Conservation (phyloP, 2,797 vertebrate genomes). For the Cygnus olor region DNA sequence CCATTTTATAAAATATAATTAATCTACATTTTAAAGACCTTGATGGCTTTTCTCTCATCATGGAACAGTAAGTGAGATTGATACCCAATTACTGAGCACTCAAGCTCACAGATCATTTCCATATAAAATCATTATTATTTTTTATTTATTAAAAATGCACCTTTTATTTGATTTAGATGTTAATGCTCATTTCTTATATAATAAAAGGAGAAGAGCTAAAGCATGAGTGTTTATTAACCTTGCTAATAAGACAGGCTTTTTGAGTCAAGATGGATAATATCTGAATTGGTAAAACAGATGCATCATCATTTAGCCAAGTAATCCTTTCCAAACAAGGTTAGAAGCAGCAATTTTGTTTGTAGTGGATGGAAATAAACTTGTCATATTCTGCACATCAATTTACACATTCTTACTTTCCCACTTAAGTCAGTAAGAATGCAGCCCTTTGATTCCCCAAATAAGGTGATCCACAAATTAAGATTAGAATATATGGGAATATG, state of each 20-base stretch:
- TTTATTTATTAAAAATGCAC: constrained; percentile 10
- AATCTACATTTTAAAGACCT: constrained; percentile 48
- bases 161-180: constrained; percentile 49
- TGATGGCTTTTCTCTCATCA: neutral
- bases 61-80: constrained; percentile 29
- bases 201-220: constrained; percentile 23
- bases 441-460: neutral
- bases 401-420: neutral
- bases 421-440: neutral
- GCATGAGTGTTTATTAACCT: constrained; percentile 26
- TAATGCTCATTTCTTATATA: neutral
- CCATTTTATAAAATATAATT: constrained; percentile 12
- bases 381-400: constrained; percentile 14
- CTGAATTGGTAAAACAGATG: neutral
- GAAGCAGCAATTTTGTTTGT: constrained; percentile 13
- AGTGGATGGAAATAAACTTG: constrained; percentile 13
- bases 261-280: constrained; percentile 14
- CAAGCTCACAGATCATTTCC: constrained; percentile 7
- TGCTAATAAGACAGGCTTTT: constrained; percentile 31
- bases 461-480: neutral
- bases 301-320: constrained; percentile 17
- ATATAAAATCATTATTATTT: constrained; percentile 21
- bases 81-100: constrained; percentile 8
- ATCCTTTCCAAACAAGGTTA: constrained; percentile 33
- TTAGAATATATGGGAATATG: neutral